phyloP scores from a whole-genome alignment of 2,113 vertebrate genomes.

The Dryoscopus gambensis region DNA sequence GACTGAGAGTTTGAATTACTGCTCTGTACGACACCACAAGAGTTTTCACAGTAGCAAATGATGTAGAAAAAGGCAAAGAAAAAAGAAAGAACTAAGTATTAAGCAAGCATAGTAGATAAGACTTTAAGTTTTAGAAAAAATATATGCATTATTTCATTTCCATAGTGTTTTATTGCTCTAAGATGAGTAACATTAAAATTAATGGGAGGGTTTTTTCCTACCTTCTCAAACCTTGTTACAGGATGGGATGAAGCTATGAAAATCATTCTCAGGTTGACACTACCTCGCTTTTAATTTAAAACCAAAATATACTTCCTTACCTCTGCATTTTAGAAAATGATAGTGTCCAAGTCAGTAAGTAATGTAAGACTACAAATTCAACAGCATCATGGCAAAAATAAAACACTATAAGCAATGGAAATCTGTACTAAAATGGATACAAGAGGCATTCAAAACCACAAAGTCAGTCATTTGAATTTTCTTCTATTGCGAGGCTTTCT shows the following conservation, averaged over 20 bases:
- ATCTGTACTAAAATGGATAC: slow-evolving; percentile 35
- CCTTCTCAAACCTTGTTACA: slow-evolving; percentile 50
- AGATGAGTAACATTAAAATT: slow-evolving; percentile 57
- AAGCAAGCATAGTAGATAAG: not conserved
- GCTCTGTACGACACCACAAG: not conserved
- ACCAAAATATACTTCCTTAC: slow-evolving; percentile 51
- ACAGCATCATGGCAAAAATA: slow-evolving; percentile 55
- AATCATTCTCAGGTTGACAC: slow-evolving; percentile 31
- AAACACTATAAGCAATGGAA: slow-evolving; percentile 44
- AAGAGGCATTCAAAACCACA: not conserved
- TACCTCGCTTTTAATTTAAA: slow-evolving; percentile 54
- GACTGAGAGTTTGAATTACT: not conserved
- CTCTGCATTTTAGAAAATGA: slow-evolving; percentile 64
- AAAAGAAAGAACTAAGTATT: not conserved
- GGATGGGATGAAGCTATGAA: not conserved
- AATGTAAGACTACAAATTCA: slow-evolving; percentile 59
- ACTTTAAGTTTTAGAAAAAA: not conserved
- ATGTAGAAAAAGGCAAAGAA: not conserved
- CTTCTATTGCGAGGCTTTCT: slow-evolving; percentile 7
- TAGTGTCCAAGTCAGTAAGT: slow-evolving; percentile 66
- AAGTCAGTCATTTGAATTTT: not conserved
- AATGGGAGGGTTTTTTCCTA: slow-evolving; percentile 1
- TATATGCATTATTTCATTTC: slow-evolving; percentile 42
- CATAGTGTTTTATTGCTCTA: slow-evolving; percentile 42
- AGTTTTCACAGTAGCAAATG: not conserved